phyloP scores from a whole-genome alignment of 1,140 invertebrate genomes.

The Drepana arcuata region DNA sequence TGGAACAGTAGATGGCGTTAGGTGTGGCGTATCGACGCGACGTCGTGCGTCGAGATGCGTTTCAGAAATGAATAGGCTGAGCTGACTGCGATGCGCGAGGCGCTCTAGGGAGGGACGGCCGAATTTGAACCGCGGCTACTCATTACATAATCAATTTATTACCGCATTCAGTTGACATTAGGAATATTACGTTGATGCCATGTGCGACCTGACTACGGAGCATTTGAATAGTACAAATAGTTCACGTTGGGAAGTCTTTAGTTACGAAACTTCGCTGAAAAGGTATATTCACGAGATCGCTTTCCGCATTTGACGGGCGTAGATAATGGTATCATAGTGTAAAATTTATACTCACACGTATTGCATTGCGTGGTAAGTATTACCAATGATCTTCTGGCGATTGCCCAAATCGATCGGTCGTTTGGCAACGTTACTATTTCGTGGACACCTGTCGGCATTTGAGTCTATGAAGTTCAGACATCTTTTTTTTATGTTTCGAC shows the following conservation, averaged over 20 bases:
- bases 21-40: neutral
- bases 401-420: conserved; percentile 47
- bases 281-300: neutral
- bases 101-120: conserved; percentile 60
- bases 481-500: conserved; percentile 13
- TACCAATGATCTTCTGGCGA: conserved; percentile 32
- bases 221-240: conserved; percentile 59
- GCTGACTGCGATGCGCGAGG: conserved; percentile 54
- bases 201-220: no score
- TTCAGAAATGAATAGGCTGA: conserved; percentile 53
- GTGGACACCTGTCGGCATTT: conserved; percentile 16
- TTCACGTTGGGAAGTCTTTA: conserved; percentile 45
- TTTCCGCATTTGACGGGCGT: neutral
- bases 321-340: conserved; percentile 2
- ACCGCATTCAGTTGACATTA: conserved; percentile 36
- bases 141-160: no score
- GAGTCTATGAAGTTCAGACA: conserved; percentile 30
- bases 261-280: conserved; percentile 20
- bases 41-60: conserved; percentile 24
- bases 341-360: conserved; percentile 11
- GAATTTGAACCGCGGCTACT: conserved; percentile 47
- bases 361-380: conserved; percentile 23
- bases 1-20: conserved; percentile 34
- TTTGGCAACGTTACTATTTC: conserved; percentile 49
- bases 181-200: conserved; percentile 66